Base-by-base conservation (phyloP, 2,113 vertebrate genomes). In the Petaurus breviceps region DNA sequence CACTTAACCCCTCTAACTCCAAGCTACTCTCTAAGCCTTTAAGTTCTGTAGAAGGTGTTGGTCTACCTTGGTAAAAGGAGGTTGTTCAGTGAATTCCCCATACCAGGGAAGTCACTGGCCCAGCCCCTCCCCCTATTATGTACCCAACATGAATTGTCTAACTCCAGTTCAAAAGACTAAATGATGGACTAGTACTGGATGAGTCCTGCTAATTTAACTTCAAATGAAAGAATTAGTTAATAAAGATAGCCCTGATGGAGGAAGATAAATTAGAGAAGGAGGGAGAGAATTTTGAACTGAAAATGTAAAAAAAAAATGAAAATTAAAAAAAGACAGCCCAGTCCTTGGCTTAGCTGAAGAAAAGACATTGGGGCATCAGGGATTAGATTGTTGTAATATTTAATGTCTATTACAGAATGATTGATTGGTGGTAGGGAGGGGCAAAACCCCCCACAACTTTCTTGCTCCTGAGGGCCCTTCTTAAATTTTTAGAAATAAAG, bases 321-420 rank as follows among this genome's bases (percentile, higher is more conserved):
- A 0, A 93, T 93, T 96, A n/a, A 97, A 96, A 93, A 90, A 94
- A 93, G 91, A 90, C 54, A 93, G 92, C 91, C 95, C 90, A 92
- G 91, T 89, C 92, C 57, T 94, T 77, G 57, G 92, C 47, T 94
- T 51, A 91, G 92, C 93, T 92, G 94, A 91, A 96, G 96, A 96
- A 91, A 95, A 96, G 90, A 51, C 61, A 94, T 55, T 91, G 90
- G 12, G 54, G 93, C n/a, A 90, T n/a, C 23, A 92, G 57, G 77
- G 53, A 97, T 96, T 92, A 93, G 51, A 55, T 90, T 92, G n/a
- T 94, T 96, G 90, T 11, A 51, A 95, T 97, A 96, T 96, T 97
- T 95, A 95, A 97, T 96, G 93, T 89, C 92, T 91, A 94, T 94
- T 95, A 94, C 68, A 91, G 89, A 96, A 97, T 95, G 49, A 97